phyloP scores from a whole-genome alignment of 92 coral and sea anemone genomes.

The Heteractis magnifica region DNA sequence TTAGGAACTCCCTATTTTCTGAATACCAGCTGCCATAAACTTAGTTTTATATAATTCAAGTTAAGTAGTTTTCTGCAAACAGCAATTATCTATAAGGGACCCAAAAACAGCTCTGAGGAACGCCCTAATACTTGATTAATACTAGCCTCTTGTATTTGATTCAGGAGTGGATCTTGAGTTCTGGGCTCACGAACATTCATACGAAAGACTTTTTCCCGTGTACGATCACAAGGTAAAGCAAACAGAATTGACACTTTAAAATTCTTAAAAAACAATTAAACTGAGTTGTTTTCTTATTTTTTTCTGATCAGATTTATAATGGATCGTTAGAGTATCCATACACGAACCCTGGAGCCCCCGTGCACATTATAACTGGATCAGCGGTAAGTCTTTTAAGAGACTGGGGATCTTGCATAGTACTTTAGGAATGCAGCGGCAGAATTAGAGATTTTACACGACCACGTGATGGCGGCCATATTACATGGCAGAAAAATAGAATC shows the following conservation, averaged over 20 bases:
- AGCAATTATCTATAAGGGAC: conserved; percentile 34
- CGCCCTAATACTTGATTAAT: neutral
- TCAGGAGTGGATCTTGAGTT: conserved; percentile 87
- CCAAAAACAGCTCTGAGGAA: neutral
- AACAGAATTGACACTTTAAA: neutral
- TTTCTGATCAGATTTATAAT: conserved; percentile 60
- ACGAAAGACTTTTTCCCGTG: conserved; percentile 88
- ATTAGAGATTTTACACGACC: too few relatives aligned
- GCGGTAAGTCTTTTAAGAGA: conserved; percentile 66
- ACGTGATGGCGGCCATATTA: too few relatives aligned
- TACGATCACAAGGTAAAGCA: conserved; percentile 77
- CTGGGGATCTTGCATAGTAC: too few relatives aligned
- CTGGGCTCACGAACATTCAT: conserved; percentile 97
- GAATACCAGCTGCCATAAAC: neutral
- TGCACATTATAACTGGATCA: conserved; percentile 95
- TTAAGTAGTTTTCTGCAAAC: conserved; percentile 48
- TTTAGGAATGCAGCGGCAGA: too few relatives aligned
- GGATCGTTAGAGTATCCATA: conserved; percentile 79
- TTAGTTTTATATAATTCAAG: neutral
- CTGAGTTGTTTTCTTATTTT: neutral
- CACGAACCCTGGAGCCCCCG: conserved; percentile 95
- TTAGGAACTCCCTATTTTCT: neutral
- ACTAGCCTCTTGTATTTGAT: neutral
- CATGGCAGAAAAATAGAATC: too few relatives aligned
- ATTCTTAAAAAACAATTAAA: neutral